Base-by-base conservation (phyloP, 2,113 vertebrate genomes). In the Corydoras maculifer region DNA sequence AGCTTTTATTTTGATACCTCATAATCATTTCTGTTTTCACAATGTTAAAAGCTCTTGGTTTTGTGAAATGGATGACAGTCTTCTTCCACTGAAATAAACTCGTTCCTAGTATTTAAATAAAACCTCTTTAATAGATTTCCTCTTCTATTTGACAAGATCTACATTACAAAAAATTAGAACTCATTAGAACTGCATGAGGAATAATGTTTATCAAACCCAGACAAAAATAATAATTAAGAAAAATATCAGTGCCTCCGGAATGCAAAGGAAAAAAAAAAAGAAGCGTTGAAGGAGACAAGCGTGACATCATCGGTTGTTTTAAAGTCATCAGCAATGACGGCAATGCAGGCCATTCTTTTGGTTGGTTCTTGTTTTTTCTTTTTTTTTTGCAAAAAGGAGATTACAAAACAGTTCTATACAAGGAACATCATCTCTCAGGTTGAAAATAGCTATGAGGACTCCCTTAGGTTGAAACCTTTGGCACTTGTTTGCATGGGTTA, bases 31-130 rank as follows among this genome's bases (percentile, higher is more conserved):
- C 91, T 90, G 90, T 88, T 90, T 92, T 86, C 90, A 93, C 94
- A 93, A 92, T 89, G 90, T 90, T 82, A 81, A 86, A 86, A 81
- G 77, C 74, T 82, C 80, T 78, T 83, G 79, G 77, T 80, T 88
- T 86, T 85, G 88, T 90, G 82, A 75, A 14, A 84, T 75, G 75
- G 80, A 81, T 79, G 82, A 69, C 81, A 81, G 84, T 84, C 85
- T 88, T 88, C 84, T 89, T 92, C 90, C 87, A 92, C 88, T 80
- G 85, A 80, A 84, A 79, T 86, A 74, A 68, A 89, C 91, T 91
- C 87, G 87, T 89, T 87, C 76, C 82, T 76, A 86, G 88, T 86
- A 91, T 87, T 93, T 92, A 94, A 97, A 96, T 96, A 96, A 43
- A 94, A 97, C 89, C 92, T 92, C 87, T 94, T 90, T 90, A 90